A percentile compares a stretch with the other conserved stretches of the same genome.
Conservation (phyloP, 2,113 vertebrate species). For the Emydocephalus ijimae region DNA sequence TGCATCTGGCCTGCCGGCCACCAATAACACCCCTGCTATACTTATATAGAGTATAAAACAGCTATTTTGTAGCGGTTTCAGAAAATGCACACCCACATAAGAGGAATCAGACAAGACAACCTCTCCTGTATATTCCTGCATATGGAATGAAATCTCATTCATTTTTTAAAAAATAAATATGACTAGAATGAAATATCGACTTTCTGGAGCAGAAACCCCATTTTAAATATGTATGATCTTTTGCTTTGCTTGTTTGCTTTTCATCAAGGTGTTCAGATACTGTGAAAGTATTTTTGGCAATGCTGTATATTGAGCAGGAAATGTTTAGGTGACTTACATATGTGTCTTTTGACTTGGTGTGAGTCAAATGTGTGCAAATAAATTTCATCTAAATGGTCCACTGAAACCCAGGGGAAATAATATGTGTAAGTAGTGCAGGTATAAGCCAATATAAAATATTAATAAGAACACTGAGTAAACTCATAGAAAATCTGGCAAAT, state of each 20-base stretch:
- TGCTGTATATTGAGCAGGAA: conserved; percentile 7
- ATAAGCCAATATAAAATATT: conserved; percentile 41
- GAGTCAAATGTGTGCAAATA: conserved; percentile 14
- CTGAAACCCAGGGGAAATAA: conserved; percentile 6
- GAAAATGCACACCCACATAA: not conserved
- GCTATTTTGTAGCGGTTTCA: not conserved
- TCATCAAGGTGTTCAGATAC: not conserved
- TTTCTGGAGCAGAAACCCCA: not conserved
- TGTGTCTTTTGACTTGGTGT: not conserved
- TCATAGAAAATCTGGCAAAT: conserved; percentile 23
- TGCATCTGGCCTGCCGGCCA: too few relatives aligned
- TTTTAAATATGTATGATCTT: not conserved
- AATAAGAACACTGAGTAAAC: conserved; percentile 25
- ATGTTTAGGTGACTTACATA: conserved; percentile 8
- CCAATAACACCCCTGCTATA: not conserved
- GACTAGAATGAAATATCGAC: not conserved
- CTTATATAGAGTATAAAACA: not conserved
- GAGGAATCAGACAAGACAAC: not conserved
- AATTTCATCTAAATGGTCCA: conserved; percentile 11
- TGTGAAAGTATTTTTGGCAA: not conserved
- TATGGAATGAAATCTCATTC: not conserved
- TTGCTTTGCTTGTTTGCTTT: not conserved
- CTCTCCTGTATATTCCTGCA: not conserved
- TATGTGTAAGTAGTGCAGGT: not conserved
- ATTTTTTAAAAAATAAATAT: not conserved